These are phyloP conservation scores for Physocephala rufipes DNA, from an alignment of 2,888 invertebrate genomes.

Conservation along the genomic window DNA sequence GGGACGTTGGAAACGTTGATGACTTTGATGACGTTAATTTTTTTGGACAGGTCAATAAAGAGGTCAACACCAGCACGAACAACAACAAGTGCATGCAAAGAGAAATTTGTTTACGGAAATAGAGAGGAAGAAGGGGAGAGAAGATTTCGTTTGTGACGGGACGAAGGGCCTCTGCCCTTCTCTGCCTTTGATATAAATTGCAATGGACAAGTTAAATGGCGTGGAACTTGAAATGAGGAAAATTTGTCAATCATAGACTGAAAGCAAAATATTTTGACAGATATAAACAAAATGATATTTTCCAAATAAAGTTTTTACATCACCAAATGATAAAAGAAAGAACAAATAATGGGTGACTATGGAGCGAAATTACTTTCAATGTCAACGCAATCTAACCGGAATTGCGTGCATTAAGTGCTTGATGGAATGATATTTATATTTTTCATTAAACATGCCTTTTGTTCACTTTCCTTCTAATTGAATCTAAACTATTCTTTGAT, in stretches of 20 bases:
- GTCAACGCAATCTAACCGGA: background rate
- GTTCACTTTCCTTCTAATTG: background rate
- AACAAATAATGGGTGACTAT: background rate
- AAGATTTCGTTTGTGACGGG: too few species aligned
- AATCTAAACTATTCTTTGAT: background rate
- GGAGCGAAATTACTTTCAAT: background rate
- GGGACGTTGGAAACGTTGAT: background rate
- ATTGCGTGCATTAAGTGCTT: background rate
- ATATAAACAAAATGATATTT: too few species aligned
- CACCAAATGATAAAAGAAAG: background rate
- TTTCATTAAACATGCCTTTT: background rate
- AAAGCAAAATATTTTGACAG: slow-evolving; percentile 13
- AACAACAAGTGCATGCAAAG: background rate
- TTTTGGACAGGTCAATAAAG: slow-evolving; percentile 39
- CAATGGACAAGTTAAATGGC: slow-evolving; percentile 30
- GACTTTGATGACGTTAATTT: slow-evolving; percentile 13
- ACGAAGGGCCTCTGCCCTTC: too few species aligned
- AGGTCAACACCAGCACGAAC: slow-evolving; percentile 2
- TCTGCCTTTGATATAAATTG: slow-evolving; percentile 10
- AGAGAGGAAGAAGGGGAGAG: background rate
- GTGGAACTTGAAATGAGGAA: background rate
- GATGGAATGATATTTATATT: too few species aligned
- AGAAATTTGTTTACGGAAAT: background rate
- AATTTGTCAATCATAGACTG: background rate
- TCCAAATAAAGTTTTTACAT: background rate